A percentile compares a stretch with the other conserved stretches of the same genome.
Conservation (phyloP, 2,888 invertebrate species). For the Exocentrus adspersus region DNA sequence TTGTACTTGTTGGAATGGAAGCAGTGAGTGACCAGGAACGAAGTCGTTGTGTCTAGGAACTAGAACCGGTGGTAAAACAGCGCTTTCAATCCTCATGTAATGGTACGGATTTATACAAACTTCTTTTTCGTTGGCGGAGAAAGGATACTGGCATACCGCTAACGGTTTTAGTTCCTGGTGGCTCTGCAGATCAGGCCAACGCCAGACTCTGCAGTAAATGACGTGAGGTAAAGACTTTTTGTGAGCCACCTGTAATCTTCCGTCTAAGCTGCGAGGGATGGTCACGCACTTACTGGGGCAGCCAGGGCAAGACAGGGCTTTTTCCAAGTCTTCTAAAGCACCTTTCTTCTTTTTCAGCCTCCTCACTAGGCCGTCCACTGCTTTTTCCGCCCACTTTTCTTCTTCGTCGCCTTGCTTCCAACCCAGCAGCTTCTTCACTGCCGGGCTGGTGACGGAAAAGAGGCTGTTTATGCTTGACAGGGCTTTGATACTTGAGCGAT, state of each 20-base stretch:
- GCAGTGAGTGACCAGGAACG: slow-evolving; percentile 81
- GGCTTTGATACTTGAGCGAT: neutral
- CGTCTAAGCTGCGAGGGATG: slow-evolving; percentile 91
- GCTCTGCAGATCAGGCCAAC: slow-evolving; percentile 97
- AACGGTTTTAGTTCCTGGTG: slow-evolving; percentile 96
- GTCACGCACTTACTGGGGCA: slow-evolving; percentile 96
- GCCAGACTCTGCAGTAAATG: slow-evolving; percentile 98
- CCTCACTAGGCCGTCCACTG: slow-evolving; percentile 94
- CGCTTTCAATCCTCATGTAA: slow-evolving; percentile 94
- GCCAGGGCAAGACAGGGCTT: slow-evolving; percentile 92
- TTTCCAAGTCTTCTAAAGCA: slow-evolving; percentile 91
- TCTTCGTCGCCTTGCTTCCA: slow-evolving; percentile 98
- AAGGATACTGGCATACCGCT: slow-evolving; percentile 92
- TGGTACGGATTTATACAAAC: slow-evolving; percentile 99
- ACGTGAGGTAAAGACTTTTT: slow-evolving; percentile 97
- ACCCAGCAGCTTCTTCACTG: slow-evolving; percentile 80
- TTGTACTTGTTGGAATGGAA: slow-evolving; percentile 82
- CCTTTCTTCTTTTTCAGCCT: slow-evolving; percentile 89
- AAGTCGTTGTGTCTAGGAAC: slow-evolving; percentile 96
- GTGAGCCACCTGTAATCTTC: slow-evolving; percentile 77
- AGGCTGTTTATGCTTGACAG: slow-evolving; percentile 59
- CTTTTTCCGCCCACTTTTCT: slow-evolving; percentile 98
- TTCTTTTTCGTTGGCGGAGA: slow-evolving; percentile 83
- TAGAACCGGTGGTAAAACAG: slow-evolving; percentile 95
- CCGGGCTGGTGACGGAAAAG: slow-evolving; percentile 93